Conservation (phyloP, 2,797 vertebrate genomes). For the Oreortyx pictus region DNA sequence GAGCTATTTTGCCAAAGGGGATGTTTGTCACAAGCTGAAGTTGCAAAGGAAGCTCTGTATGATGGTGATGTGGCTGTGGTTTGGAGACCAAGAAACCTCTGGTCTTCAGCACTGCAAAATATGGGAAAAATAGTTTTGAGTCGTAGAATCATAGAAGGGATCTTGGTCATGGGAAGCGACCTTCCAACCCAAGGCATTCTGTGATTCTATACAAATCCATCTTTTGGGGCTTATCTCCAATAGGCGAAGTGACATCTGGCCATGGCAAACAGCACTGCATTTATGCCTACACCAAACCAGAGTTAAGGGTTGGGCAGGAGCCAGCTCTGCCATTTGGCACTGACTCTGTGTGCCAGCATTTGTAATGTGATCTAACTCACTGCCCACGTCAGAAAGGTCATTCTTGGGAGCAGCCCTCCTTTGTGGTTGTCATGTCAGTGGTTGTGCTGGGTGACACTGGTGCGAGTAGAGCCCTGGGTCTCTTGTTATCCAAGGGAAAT, state of each 20-base stretch:
- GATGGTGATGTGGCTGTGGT: neutral
- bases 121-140: no score
- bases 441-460: fast-evolving
- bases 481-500: neutral
- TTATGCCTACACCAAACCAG: no score
- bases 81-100: no score
- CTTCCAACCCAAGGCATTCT: no score
- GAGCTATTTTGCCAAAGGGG: neutral
- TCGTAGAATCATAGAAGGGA: no score
- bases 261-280: fast-evolving
- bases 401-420: neutral
- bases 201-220: neutral
- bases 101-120: no score
- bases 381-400: neutral
- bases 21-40: neutral
- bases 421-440: fast-evolving
- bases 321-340: fast-evolving
- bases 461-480: neutral
- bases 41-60: neutral
- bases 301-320: fast-evolving
- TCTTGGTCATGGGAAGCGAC: no score
- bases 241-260: neutral
- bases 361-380: fast-evolving
- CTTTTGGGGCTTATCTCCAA: neutral
- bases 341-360: fast-evolving